Conservation (phyloP, 64 coral and sea anemone species). For the Exaiptasia diaphana region DNA sequence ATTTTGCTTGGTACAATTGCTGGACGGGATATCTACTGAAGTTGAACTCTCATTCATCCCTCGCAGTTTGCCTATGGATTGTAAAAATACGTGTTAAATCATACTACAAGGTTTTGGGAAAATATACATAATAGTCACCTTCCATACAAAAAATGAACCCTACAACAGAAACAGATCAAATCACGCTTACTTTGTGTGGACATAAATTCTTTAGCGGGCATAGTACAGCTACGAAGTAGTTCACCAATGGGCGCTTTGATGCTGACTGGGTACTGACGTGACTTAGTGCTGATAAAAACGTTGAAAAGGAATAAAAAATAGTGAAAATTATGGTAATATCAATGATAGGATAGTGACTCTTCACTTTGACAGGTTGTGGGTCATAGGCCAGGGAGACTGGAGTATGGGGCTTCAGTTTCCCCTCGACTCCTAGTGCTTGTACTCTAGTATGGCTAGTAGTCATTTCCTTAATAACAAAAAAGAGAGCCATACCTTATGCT, state of each 20-base stretch:
- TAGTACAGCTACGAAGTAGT: slow-evolving; percentile 63
- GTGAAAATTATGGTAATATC: neutral
- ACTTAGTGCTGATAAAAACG: slow-evolving; percentile 54
- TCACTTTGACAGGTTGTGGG: no score
- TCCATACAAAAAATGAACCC: no score
- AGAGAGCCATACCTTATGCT: slow-evolving; percentile 81
- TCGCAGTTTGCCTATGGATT: slow-evolving; percentile 69
- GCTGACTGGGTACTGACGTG: slow-evolving; percentile 73
- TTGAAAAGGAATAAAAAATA: neutral
- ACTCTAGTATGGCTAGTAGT: no score
- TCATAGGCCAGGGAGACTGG: no score
- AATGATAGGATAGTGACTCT: no score
- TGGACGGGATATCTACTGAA: slow-evolving; percentile 51
- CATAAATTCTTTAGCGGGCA: slow-evolving; percentile 77
- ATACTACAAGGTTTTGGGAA: no score
- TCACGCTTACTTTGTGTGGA: slow-evolving; percentile 76
- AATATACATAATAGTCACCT: no score
- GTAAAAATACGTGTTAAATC: neutral
- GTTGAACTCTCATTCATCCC: slow-evolving; percentile 92
- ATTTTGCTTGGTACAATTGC: slow-evolving; percentile 31
- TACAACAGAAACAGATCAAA: no score
- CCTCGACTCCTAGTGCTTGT: no score
- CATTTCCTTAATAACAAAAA: no score
- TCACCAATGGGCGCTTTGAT: slow-evolving; percentile 91
- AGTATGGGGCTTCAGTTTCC: no score